phyloP scores from a whole-genome alignment of 2,797 vertebrate genomes.

The Allobates femoralis region DNA sequence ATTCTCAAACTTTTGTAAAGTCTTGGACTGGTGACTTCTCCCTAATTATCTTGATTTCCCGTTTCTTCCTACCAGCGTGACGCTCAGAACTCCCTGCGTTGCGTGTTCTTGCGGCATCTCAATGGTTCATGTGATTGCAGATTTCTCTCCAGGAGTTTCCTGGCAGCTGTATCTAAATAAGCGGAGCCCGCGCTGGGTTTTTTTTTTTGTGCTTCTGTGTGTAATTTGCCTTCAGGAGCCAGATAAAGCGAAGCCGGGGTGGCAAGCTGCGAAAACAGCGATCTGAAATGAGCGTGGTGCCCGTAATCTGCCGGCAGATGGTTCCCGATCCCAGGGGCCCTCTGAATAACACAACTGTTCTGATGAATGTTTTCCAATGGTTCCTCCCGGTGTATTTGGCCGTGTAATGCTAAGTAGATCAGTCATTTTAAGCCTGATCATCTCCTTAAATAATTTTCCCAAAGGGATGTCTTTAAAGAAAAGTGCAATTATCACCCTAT shows the following conservation, averaged over 20 bases:
- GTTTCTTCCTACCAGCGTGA: not conserved
- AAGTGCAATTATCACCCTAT: slow-evolving; percentile 38
- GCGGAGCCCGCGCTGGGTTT: not conserved
- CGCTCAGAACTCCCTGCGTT: not conserved
- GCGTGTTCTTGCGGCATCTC: not conserved
- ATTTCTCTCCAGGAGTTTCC: not conserved
- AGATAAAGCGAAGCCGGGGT: slow-evolving; percentile 16
- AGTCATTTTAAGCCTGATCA: slow-evolving; percentile 27
- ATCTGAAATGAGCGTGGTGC: slow-evolving; percentile 1
- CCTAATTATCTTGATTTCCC: not conserved
- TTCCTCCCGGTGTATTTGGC: slow-evolving; percentile 3
- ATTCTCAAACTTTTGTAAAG: not conserved
- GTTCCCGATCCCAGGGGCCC: slow-evolving; percentile 8
- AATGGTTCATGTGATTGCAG: slow-evolving; percentile 6
- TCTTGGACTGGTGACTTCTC: not conserved
- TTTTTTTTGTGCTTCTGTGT: slow-evolving; percentile 1
- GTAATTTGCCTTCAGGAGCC: slow-evolving; percentile 21
- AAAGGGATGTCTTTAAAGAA: slow-evolving; percentile 11
- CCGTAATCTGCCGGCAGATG: slow-evolving; percentile 54
- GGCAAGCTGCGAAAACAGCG: slow-evolving; percentile 23
- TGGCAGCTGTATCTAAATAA: slow-evolving; percentile 56
- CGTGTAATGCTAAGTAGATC: slow-evolving; percentile 29
- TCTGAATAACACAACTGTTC: slow-evolving; percentile 25
- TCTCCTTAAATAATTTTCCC: slow-evolving; percentile 37
- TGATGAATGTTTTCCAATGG: not conserved